Evolutionary conservation across 2,797 vertebrate genomes (phyloP).

Genomic region (Mormyrus proboscirostris): DNA sequence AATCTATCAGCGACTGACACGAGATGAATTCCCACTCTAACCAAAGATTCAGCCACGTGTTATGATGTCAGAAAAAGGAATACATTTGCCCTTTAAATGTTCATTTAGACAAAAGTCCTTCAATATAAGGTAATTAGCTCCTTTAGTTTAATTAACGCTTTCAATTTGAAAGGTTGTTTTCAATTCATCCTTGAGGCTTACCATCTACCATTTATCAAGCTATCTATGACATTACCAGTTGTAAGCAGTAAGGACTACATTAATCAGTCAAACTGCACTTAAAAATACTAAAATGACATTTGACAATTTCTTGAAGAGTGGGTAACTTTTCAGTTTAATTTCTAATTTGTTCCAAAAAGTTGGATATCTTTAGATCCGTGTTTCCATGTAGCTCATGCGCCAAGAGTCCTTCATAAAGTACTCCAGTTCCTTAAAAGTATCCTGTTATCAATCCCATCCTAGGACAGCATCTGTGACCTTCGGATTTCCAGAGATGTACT

Average conservation of each 20-base stretch:
- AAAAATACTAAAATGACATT: not conserved
- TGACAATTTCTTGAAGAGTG: not conserved
- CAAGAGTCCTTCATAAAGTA: not conserved
- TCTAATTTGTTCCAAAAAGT: not conserved
- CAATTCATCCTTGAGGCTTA: not conserved
- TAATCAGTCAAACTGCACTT: not conserved
- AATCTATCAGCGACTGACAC: not conserved
- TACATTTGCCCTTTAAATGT: not conserved
- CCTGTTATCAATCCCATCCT: not conserved
- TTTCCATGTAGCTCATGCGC: not conserved
- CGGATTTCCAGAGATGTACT: not conserved
- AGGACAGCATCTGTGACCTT: not conserved
- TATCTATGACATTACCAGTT: not conserved
- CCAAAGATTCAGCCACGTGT: not conserved
- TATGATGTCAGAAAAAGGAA: not conserved
- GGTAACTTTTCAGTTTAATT: not conserved
- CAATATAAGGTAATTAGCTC: not conserved
- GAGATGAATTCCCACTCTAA: not conserved
- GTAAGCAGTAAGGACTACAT: not conserved
- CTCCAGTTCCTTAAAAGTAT: not conserved
- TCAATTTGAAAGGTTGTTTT: not conserved
- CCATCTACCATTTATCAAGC: not conserved
- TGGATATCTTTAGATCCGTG: not conserved
- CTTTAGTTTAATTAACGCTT: not conserved
- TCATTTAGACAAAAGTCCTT: conserved; percentile 3